A percentile compares a stretch with the other conserved stretches of the same genome.
Evolutionary conservation across 92 coral and sea anemone genomes (phyloP).

Genomic region (Paramuricea clavata): DNA sequence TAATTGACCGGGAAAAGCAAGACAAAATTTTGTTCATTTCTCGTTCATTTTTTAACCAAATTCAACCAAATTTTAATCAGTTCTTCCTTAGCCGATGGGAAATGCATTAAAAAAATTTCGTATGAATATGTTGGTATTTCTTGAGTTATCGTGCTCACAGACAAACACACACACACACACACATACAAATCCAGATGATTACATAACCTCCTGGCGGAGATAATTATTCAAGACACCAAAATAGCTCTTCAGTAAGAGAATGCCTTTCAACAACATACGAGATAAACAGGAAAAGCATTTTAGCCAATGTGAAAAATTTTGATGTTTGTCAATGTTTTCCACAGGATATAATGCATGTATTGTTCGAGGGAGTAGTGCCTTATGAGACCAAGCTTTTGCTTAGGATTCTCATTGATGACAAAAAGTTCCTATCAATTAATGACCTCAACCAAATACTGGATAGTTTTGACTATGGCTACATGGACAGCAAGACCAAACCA

Average conservation of each 20-base stretch:
- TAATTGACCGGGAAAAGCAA: too few species aligned
- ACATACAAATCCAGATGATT: too few species aligned
- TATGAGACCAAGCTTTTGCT: slow-evolving; percentile 49
- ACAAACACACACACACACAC: too few species aligned
- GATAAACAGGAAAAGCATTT: slow-evolving; percentile 36
- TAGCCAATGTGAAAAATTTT: slow-evolving; percentile 37
- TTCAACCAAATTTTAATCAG: too few species aligned
- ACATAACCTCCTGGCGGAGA: too few species aligned
- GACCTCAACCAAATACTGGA: slow-evolving; percentile 48
- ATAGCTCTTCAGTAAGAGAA: slow-evolving; percentile 24
- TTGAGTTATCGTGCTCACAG: too few species aligned
- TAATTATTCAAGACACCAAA: too few species aligned
- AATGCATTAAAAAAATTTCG: too few species aligned
- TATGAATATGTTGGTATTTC: too few species aligned
- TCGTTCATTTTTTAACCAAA: too few species aligned
- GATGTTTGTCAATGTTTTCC: slow-evolving; percentile 61
- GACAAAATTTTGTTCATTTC: too few species aligned
- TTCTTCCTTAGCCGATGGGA: too few species aligned
- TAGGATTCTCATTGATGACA: slow-evolving; percentile 51
- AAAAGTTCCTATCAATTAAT: slow-evolving; percentile 29
- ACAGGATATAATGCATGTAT: slow-evolving; percentile 58
- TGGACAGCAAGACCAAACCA: slow-evolving; percentile 61
- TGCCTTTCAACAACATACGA: slow-evolving; percentile 37
- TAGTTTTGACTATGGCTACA: slow-evolving; percentile 63
- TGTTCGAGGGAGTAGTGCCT: slow-evolving; percentile 65